Evolutionary conservation across 1,140 invertebrate species (phyloP).

Genomic region (Plectrocnemia conspersa): DNA sequence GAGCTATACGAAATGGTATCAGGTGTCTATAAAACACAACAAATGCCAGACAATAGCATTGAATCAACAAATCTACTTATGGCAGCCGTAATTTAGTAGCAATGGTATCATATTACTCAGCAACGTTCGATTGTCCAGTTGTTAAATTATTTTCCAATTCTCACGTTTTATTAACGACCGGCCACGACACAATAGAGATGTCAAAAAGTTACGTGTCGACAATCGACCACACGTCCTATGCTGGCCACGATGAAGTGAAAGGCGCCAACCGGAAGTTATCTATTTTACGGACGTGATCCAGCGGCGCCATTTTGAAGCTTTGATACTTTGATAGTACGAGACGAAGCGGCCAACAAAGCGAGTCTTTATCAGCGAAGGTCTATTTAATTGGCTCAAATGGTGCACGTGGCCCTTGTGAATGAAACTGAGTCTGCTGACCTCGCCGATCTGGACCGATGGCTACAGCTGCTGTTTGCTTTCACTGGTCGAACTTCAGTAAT

Average conservation of each 20-base stretch:
- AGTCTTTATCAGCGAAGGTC: background rate
- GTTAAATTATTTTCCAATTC: too few relatives aligned
- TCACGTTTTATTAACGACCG: too few relatives aligned
- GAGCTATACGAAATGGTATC: too few relatives aligned
- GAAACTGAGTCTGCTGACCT: conserved; percentile 6
- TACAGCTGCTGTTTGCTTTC: conserved; percentile 3
- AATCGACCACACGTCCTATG: background rate
- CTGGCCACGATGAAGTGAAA: background rate
- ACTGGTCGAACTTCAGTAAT: background rate
- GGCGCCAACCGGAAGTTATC: background rate
- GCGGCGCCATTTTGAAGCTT: background rate
- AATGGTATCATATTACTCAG: too few relatives aligned
- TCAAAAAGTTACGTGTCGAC: background rate
- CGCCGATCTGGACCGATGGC: background rate
- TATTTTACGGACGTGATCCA: background rate
- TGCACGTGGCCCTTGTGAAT: conserved; percentile 1
- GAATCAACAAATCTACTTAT: too few relatives aligned
- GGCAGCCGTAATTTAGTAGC: too few relatives aligned
- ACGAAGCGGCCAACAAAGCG: too few relatives aligned
- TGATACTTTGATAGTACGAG: too few relatives aligned
- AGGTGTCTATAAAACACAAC: too few relatives aligned
- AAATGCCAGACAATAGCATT: too few relatives aligned
- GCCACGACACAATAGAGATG: too few relatives aligned
- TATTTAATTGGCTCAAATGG: background rate
- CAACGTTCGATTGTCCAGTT: too few relatives aligned